Base-by-base conservation (phyloP, 1,140 invertebrate species). In the Papilio polytes region DNA sequence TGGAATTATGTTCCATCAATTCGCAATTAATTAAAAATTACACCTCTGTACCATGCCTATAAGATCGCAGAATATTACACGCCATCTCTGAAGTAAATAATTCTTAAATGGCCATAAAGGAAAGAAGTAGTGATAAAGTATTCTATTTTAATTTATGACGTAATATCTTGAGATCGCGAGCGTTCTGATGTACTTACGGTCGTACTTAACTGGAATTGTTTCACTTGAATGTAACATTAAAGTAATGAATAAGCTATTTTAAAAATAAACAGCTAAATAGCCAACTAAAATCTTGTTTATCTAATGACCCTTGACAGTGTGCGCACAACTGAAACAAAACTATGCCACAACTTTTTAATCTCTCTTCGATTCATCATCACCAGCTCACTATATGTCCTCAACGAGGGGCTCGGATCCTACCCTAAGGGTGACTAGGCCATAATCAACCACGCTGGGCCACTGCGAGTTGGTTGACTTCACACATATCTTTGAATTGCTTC, bases 121-220 rank as follows among this genome's bases (percentile, higher is more conserved):
- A 77, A 77, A 77, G 48, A 77, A 53, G 48, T 77, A 8, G 74
- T 53, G 22, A 77, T 77, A 77, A 77, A 77, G 48, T 77, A 77
- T 77, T 77, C 74, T 77, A 56, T 77, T 77, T 77, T 48, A 77
- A 77, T 77, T 77, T 77, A 77, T 77, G 74, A 77, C 74, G 74
- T 76, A 76, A 76, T 76, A 76, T 76, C 22, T 26, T 66, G 63
- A 31, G 63, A 26, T 66, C 63, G 63, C 63, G 22, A 36, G 31
- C 63, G 2, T 26, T 3, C 26, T 31, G 63, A 66, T 31, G 63
- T 66, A 66, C 59, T 26, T 13, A 31, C 22, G 56, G 20, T 22
- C 3, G 22, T 66, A 66, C 63, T 66, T 66, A 31, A 66, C 63
- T 66, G 63, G 63, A 66, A 66, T 66, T 66, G 59, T 63, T 63